A percentile compares a stretch with the other conserved stretches of the same genome.
These are phyloP conservation scores for Gyps fulvus DNA, from an alignment of 2,113 vertebrate genomes.

Conservation along the genomic window DNA sequence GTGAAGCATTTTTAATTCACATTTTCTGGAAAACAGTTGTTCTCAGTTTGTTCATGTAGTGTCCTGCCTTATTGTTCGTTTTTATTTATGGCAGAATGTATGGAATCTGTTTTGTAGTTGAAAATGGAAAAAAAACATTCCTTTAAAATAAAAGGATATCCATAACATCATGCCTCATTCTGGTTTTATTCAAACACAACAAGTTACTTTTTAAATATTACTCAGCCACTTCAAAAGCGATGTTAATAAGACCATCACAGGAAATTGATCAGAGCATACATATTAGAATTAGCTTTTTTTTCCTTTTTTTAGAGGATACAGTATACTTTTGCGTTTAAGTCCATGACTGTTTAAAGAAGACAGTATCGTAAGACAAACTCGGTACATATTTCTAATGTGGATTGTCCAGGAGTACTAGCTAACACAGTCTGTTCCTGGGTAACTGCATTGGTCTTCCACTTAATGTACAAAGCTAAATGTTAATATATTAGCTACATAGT, in stretches of 20 bases:
- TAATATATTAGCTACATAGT: background rate
- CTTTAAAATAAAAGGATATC: constrained; percentile 88
- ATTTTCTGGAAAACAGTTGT: constrained; percentile 77
- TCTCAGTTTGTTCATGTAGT: constrained; percentile 84
- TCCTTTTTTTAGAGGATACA: constrained; percentile 20
- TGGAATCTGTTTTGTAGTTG: constrained; percentile 85
- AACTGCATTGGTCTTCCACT: background rate
- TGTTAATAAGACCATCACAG: constrained; percentile 26
- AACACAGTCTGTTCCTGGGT: background rate
- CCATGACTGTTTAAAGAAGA: constrained; percentile 1
- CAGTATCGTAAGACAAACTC: background rate
- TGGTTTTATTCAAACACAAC: constrained; percentile 51
- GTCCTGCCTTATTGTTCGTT: constrained; percentile 79
- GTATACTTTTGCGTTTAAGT: background rate
- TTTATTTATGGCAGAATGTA: constrained; percentile 86
- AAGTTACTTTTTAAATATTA: constrained; percentile 32
- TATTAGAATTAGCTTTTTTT: background rate
- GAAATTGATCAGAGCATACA: constrained; percentile 28
- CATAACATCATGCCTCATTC: constrained; percentile 49
- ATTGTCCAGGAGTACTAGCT: background rate
- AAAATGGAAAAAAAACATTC: constrained; percentile 75
- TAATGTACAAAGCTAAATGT: background rate
- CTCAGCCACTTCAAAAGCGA: constrained; percentile 33
- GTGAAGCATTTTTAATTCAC: constrained; percentile 90
- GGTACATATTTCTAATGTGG: background rate